Evolutionary conservation across 35 echinoderm and acorn worm species (phyloP).

Genomic region (Anneissia japonica): DNA sequence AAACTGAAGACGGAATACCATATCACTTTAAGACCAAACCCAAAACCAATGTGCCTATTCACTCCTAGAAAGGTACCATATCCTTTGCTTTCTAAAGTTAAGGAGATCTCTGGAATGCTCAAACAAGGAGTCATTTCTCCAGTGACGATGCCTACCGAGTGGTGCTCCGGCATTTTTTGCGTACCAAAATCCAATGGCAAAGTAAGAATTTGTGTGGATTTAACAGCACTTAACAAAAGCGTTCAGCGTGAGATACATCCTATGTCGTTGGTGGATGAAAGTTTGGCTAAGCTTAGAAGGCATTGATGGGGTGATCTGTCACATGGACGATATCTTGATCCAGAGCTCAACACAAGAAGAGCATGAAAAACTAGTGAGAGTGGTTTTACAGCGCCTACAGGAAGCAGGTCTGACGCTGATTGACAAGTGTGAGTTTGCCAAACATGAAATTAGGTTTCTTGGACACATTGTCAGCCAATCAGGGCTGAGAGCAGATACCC

Average conservation of each 20-base stretch:
- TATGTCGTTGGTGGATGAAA: background rate
- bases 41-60: background rate
- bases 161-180: background rate
- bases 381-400: slow-evolving; percentile 7
- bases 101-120: background rate
- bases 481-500: background rate
- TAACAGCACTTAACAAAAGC: background rate
- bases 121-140: slow-evolving; percentile 7
- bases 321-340: slow-evolving; percentile 38
- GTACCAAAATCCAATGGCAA: background rate
- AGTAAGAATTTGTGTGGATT: background rate
- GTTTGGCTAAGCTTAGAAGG: background rate
- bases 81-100: background rate
- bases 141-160: background rate
- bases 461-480: background rate
- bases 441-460: too few relatives aligned
- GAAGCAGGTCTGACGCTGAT: slow-evolving; percentile 36
- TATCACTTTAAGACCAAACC: background rate
- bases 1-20: slow-evolving; percentile 9
- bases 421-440: background rate
- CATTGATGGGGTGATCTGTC: background rate
- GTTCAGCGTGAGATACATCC: slow-evolving; percentile 1
- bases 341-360: slow-evolving; percentile 26
- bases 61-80: background rate
- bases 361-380: slow-evolving; percentile 2